Evolutionary conservation across 2,113 vertebrate genomes (phyloP).

Genomic region (Numida meleagris): DNA sequence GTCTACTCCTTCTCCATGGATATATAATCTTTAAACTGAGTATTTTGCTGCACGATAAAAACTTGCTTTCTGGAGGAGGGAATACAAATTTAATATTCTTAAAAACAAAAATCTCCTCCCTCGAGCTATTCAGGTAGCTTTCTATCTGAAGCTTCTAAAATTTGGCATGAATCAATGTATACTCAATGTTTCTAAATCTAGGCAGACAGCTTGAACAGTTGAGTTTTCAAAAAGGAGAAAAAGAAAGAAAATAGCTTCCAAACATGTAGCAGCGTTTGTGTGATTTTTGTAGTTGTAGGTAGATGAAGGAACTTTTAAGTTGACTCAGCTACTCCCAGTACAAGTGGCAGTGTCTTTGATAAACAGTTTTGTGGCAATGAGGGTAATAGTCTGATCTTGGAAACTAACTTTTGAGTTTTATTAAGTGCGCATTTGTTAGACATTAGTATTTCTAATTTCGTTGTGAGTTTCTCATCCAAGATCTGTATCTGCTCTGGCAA

Average conservation of each 20-base stretch:
- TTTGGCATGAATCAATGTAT: not conserved
- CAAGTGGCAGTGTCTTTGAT: not conserved
- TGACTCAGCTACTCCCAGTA: not conserved
- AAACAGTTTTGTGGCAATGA: not conserved
- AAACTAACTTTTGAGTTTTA: not conserved
- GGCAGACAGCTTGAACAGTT: not conserved
- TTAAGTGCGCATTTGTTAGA: not conserved
- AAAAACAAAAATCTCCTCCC: not conserved
- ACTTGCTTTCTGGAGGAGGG: not conserved
- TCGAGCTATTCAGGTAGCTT: not conserved
- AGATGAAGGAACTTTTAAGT: not conserved
- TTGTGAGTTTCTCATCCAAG: not conserved
- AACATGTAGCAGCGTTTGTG: not conserved
- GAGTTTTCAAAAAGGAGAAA: not conserved
- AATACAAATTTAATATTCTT: not conserved
- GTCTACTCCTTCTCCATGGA: not conserved
- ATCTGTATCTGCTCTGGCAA: not conserved
- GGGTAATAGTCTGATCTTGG: not conserved
- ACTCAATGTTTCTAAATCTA: not conserved
- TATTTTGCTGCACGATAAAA: not conserved
- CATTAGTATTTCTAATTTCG: not conserved
- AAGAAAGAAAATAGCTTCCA: not conserved
- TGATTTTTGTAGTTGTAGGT: not conserved
- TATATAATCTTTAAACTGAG: not conserved
- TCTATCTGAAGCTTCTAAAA: not conserved